These are phyloP conservation scores for Leptopterna dolabrata DNA, from an alignment of 2,888 invertebrate species.

Conservation along the genomic window DNA sequence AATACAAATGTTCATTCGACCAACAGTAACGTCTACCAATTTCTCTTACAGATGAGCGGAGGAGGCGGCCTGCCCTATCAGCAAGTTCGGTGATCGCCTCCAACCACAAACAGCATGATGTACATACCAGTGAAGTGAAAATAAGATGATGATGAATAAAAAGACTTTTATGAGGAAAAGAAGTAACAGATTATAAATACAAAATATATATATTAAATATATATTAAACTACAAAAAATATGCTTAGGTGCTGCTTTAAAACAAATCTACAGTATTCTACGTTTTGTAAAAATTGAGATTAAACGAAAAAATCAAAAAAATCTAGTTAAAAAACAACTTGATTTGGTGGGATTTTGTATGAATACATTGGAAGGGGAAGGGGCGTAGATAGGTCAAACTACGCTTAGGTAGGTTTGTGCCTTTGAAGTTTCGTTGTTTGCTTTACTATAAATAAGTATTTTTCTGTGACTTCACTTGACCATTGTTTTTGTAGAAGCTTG, in stretches of 20 bases:
- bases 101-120: conserved; percentile 29
- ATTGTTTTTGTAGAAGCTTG: neutral
- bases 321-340: conserved; percentile 25
- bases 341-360: conserved; percentile 18
- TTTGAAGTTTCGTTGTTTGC: neutral
- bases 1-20: too few species aligned
- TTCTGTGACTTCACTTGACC: conserved; percentile 7
- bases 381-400: conserved; percentile 3
- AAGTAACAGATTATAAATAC: conserved; percentile 48
- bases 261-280: conserved; percentile 49
- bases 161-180: conserved; percentile 41
- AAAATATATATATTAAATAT: conserved; percentile 42
- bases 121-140: conserved; percentile 50
- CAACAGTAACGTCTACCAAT: too few species aligned
- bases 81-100: conserved; percentile 52
- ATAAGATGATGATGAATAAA: neutral
- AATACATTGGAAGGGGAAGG: conserved; percentile 39
- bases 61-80: conserved; percentile 43
- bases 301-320: conserved; percentile 22
- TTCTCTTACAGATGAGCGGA: conserved; percentile 42
- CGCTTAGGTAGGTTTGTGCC: neutral
- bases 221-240: conserved; percentile 50
- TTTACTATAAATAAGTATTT: neutral
- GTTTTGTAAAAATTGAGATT: conserved; percentile 47
- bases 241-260: conserved; percentile 54